These are phyloP conservation scores for Sycophaga agraensis DNA, from an alignment of 1,140 invertebrate species.

Conservation along the genomic window DNA sequence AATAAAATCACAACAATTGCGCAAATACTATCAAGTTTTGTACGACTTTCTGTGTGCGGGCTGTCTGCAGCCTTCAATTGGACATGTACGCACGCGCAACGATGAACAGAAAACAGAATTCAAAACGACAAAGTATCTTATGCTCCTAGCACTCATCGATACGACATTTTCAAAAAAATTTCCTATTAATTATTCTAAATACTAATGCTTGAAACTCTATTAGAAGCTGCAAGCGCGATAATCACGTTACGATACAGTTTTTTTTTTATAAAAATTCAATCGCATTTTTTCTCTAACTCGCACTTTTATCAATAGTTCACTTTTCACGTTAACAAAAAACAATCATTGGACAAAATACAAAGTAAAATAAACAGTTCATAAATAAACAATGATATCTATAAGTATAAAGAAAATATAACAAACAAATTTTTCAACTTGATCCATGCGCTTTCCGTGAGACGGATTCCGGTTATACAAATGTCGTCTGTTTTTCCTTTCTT, in stretches of 20 bases:
- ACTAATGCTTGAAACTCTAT: slow-evolving; percentile 32
- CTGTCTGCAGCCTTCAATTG: slow-evolving; percentile 5
- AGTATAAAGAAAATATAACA: slow-evolving; percentile 56
- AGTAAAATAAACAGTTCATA: slow-evolving; percentile 57
- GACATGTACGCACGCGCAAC: slow-evolving; percentile 16
- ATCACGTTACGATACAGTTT: slow-evolving; percentile 35
- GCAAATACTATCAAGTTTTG: slow-evolving; percentile 29
- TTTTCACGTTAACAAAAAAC: slow-evolving; percentile 53
- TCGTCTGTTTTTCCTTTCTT: slow-evolving; percentile 15
- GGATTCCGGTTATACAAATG: slow-evolving; percentile 35
- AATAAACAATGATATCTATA: slow-evolving; percentile 58
- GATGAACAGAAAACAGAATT: slow-evolving; percentile 19
- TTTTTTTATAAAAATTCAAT: slow-evolving; percentile 39
- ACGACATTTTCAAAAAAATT: slow-evolving; percentile 5
- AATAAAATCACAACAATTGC: slow-evolving; percentile 27
- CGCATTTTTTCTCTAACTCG: slow-evolving; percentile 33
- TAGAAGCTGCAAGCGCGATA: slow-evolving; percentile 38
- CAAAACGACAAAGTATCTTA: slow-evolving; percentile 25
- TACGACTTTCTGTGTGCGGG: slow-evolving; percentile 20
- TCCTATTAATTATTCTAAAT: slow-evolving; percentile 33
- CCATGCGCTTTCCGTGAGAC: slow-evolving; percentile 35
- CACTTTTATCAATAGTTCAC: slow-evolving; percentile 25
- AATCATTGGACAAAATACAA: slow-evolving; percentile 50
- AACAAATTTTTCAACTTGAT: slow-evolving; percentile 49
- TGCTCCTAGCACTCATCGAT: slow-evolving; percentile 23